Percentiles rank a stretch among this genome's conserved stretches.
Conservation (phyloP, 2,113 vertebrate genomes). For the Calyptommatus sinebrachiatus region DNA sequence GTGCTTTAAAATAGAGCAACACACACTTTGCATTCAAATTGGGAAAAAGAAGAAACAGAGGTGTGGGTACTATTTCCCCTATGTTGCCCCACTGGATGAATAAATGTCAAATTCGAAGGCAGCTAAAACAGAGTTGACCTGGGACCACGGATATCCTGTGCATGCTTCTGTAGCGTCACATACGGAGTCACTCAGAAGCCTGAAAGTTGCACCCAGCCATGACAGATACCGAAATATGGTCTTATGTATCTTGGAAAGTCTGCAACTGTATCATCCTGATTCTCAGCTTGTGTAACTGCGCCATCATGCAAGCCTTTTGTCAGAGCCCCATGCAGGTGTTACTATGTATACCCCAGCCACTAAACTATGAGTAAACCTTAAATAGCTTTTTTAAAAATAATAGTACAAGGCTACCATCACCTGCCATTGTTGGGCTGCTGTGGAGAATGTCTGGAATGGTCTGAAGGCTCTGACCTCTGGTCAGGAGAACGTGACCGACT, state of each 20-base stretch:
- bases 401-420: slow-evolving; percentile 70
- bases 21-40: background rate
- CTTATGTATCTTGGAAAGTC: background rate
- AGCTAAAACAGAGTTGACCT: too few species aligned
- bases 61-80: too few species aligned
- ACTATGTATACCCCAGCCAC: slow-evolving; percentile 8
- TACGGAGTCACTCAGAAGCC: too few species aligned
- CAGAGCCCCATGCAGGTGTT: background rate
- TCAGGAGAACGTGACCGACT: slow-evolving; percentile 94
- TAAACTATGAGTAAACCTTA: slow-evolving; percentile 31
- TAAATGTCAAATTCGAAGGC: background rate
- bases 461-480: slow-evolving; percentile 92
- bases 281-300: fast-evolving
- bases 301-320: fast-evolving
- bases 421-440: slow-evolving; percentile 96
- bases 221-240: background rate
- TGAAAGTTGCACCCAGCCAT: background rate
- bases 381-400: slow-evolving; percentile 43
- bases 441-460: slow-evolving; percentile 93
- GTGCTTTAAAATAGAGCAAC: background rate
- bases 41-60: background rate
- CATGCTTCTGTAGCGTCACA: background rate
- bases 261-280: background rate
- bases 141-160: background rate
- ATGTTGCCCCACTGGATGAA: too few species aligned